Conservation (phyloP, 2,797 vertebrate genomes). For the Lutjanus argentimaculatus region DNA sequence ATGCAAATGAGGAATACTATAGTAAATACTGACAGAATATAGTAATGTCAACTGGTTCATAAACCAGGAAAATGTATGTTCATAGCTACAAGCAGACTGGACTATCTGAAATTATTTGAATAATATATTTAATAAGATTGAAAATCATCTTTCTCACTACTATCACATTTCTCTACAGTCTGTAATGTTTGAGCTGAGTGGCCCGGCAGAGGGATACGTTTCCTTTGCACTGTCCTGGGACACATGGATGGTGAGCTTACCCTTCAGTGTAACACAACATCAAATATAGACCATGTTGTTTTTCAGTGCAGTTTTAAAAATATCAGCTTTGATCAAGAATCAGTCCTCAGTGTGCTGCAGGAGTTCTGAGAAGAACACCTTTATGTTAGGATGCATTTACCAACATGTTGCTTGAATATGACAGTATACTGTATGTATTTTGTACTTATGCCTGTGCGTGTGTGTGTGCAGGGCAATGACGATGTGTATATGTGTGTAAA, state of each 20-base stretch:
- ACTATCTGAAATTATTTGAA: background rate
- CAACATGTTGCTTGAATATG: background rate
- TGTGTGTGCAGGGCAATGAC: constrained; percentile 84
- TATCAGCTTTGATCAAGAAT: background rate
- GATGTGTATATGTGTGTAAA: constrained; percentile 88
- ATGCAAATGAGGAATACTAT: background rate
- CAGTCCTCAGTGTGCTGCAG: background rate
- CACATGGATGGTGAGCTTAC: constrained; percentile 89
- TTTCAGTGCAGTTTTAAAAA: background rate
- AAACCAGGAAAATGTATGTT: background rate
- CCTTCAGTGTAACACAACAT: background rate
- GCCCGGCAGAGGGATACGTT: constrained; percentile 87
- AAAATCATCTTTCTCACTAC: background rate
- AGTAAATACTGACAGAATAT: background rate
- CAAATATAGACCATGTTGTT: background rate
- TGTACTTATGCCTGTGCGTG: constrained; percentile 7
- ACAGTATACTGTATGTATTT: background rate
- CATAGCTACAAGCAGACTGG: background rate
- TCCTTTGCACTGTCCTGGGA: constrained; percentile 89
- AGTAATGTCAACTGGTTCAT: background rate
- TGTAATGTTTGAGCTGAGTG: constrained; percentile 89
- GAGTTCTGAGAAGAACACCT: background rate
- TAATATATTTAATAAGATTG: background rate
- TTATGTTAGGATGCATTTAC: background rate
- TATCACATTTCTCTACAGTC: constrained; percentile 48